Percentiles rank a stretch among this genome's conserved stretches.
phyloP scores from a whole-genome alignment of 2,113 vertebrate species.

The Thamnaconus septentrionalis region DNA sequence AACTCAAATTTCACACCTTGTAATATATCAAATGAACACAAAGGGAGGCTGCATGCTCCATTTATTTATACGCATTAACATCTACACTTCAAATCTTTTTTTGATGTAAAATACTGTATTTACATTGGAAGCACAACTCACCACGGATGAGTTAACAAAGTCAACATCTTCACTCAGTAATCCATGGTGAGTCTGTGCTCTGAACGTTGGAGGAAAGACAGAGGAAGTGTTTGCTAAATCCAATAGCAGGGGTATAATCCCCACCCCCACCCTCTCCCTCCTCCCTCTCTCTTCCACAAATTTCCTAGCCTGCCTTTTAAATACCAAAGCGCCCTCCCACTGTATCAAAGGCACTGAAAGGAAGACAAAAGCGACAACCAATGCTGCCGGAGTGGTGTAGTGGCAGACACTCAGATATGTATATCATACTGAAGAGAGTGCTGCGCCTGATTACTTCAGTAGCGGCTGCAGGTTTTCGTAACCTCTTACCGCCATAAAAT shows the following conservation, averaged over 20 bases:
- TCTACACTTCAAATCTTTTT: too few relatives aligned
- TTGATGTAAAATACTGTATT: too few relatives aligned
- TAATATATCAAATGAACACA: too few relatives aligned
- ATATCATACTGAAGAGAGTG: conserved; percentile 42
- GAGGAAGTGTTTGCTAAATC: conserved; percentile 18
- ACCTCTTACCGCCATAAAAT: conserved; percentile 45
- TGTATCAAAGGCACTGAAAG: conserved; percentile 57
- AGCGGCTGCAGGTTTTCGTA: conserved; percentile 50
- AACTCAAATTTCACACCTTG: too few relatives aligned
- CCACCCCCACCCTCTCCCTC: conserved; percentile 14
- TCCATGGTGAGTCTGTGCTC: conserved; percentile 6
- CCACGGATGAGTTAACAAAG: too few relatives aligned
- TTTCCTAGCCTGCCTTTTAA: conserved; percentile 14
- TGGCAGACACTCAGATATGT: conserved; percentile 35
- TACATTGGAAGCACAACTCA: too few relatives aligned
- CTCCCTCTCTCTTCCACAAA: conserved; percentile 6
- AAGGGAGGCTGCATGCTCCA: too few relatives aligned
- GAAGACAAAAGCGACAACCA: conserved; percentile 60
- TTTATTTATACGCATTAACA: too few relatives aligned
- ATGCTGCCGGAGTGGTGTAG: conserved; percentile 30
- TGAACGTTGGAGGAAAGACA: conserved; percentile 17
- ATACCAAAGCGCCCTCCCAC: conserved; percentile 15
- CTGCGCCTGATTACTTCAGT: conserved; percentile 50
- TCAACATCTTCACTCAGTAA: neutral
- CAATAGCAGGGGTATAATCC: conserved; percentile 15